phyloP scores from a whole-genome alignment of 2,113 vertebrate genomes.

The Takifugu bimaculatus region DNA sequence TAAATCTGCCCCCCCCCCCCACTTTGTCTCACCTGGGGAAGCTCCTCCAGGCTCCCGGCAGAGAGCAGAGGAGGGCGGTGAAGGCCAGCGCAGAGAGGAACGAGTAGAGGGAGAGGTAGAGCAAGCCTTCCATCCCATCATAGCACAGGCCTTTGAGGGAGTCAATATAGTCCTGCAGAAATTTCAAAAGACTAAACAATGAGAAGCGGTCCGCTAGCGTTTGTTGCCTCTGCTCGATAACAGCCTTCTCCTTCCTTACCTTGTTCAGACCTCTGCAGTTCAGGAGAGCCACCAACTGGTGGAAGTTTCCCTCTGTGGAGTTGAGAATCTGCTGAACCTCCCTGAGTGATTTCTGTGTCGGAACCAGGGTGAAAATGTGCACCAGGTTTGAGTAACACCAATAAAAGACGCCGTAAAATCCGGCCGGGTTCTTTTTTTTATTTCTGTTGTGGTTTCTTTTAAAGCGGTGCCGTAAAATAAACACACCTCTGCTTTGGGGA shows the following conservation, averaged over 20 bases:
- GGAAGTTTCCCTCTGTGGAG: conserved; percentile 86
- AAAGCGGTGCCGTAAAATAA: no score
- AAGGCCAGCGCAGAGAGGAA: conserved; percentile 85
- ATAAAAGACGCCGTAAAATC: not conserved
- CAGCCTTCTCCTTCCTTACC: conserved; percentile 59
- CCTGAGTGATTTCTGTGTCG: conserved; percentile 77
- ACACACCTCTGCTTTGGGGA: conserved; percentile 81
- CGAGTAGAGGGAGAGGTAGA: conserved; percentile 88
- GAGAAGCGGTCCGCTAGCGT: not conserved
- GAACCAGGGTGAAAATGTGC: no score
- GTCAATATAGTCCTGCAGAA: conserved; percentile 80
- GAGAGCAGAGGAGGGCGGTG: conserved; percentile 85
- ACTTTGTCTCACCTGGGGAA: conserved; percentile 81
- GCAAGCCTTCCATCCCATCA: conserved; percentile 86
- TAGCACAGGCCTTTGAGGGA: conserved; percentile 88
- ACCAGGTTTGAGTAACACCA: not conserved
- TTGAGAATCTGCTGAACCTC: conserved; percentile 87
- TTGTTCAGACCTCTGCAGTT: conserved; percentile 88
- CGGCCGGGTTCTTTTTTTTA: not conserved
- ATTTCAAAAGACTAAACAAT: not conserved
- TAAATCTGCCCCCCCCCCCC: not conserved
- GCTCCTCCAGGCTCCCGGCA: conserved; percentile 87
- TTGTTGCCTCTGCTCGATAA: not conserved
- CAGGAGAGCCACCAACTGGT: conserved; percentile 86
- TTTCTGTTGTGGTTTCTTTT: not conserved